These are phyloP conservation scores for Phrynosoma platyrhinos DNA, from an alignment of 2,113 vertebrate species.

Conservation along the genomic window DNA sequence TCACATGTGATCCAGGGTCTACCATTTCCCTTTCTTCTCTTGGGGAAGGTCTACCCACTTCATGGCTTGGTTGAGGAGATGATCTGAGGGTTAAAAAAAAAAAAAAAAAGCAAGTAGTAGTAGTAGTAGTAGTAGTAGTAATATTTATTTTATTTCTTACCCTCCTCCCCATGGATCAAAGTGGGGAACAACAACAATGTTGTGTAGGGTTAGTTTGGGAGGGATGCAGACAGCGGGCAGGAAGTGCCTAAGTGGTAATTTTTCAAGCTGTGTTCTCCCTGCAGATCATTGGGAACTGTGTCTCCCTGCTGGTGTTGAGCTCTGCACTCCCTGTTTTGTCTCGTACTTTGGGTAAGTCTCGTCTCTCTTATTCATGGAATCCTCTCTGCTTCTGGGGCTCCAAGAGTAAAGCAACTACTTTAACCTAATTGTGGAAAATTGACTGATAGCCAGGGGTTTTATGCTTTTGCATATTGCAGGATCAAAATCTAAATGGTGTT, in stretches of 20 bases:
- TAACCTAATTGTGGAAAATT: neutral
- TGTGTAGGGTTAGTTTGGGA: neutral
- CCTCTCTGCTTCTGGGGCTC: neutral
- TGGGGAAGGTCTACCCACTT: neutral
- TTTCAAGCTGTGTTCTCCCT: neutral
- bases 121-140: no score
- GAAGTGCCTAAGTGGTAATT: neutral
- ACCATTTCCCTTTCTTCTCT: no score
- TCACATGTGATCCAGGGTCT: neutral
- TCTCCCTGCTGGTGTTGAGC: constrained; percentile 94
- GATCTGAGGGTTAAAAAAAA: neutral
- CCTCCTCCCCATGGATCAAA: neutral
- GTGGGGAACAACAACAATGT: neutral
- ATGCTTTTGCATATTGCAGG: neutral
- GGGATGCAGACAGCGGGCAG: no score
- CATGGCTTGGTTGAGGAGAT: neutral
- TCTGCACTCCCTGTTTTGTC: constrained; percentile 96
- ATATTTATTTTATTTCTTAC: no score
- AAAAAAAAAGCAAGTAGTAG: neutral
- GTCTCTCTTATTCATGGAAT: neutral
- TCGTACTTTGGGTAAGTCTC: constrained; percentile 91
- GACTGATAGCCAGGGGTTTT: neutral
- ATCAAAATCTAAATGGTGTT: neutral
- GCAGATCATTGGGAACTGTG: constrained; percentile 97
- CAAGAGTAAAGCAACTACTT: neutral